Evolutionary conservation across 2,888 invertebrate genomes (phyloP).

Genomic region (Eupithecia subumbrata): DNA sequence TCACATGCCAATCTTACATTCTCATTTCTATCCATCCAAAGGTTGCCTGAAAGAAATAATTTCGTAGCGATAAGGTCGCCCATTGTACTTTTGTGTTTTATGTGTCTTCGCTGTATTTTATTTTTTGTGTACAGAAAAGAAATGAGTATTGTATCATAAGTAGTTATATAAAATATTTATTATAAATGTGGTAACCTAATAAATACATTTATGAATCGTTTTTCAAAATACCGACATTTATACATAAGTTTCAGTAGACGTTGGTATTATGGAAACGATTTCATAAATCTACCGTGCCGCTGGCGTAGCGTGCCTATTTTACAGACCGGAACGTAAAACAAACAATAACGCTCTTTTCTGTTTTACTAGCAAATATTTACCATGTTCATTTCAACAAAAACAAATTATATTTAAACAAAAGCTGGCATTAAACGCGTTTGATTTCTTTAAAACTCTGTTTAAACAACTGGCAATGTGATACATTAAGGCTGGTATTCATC

Average conservation of each 20-base stretch:
- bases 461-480: not conserved
- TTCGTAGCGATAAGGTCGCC: too few relatives aligned
- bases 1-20: too few relatives aligned
- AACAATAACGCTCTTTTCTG: slow-evolving; percentile 39
- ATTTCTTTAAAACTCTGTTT: not conserved
- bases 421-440: not conserved
- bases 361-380: slow-evolving; percentile 41
- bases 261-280: slow-evolving; percentile 32
- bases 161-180: too few relatives aligned
- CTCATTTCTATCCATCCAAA: too few relatives aligned
- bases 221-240: slow-evolving; percentile 9
- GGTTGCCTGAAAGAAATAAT: too few relatives aligned
- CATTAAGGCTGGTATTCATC: not conserved
- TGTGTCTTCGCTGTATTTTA: too few relatives aligned
- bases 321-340: slow-evolving; percentile 45
- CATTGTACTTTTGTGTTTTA: too few relatives aligned
- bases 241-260: slow-evolving; percentile 24
- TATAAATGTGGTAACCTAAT: too few relatives aligned
- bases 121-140: too few relatives aligned
- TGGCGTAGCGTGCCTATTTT: slow-evolving; percentile 39
- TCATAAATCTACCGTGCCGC: slow-evolving; percentile 43
- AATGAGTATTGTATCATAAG: too few relatives aligned
- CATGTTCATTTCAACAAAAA: slow-evolving; percentile 35
- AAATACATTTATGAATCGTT: not conserved
- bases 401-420: slow-evolving; percentile 9